Evolutionary conservation across 2,888 invertebrate genomes (phyloP).

Genomic region (Cryptocheilus praepositus): DNA sequence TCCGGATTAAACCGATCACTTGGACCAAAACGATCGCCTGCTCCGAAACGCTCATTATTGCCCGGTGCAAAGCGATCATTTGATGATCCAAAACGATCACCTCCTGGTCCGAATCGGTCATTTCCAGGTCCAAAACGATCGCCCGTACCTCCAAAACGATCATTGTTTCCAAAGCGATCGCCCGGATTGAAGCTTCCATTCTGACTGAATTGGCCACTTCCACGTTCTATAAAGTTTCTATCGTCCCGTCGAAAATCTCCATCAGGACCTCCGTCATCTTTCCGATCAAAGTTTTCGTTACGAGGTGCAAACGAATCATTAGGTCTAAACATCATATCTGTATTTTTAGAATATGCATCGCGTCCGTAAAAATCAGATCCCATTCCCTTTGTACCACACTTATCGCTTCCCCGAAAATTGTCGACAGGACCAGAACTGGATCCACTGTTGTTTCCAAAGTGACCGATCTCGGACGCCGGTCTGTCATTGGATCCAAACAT

Average conservation of each 20-base stretch:
- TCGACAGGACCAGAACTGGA: conserved; percentile 14
- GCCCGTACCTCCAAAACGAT: conserved; percentile 34
- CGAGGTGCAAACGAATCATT: conserved; percentile 40
- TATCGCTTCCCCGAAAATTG: conserved; percentile 1
- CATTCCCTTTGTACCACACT: conserved; percentile 19
- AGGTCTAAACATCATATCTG: conserved; percentile 43
- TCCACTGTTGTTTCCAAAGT: conserved; percentile 35
- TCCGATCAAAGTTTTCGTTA: conserved; percentile 29
- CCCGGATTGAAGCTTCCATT: conserved; percentile 34
- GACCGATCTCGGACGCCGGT: conserved; percentile 31
- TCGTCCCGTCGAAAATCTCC: conserved; percentile 39
- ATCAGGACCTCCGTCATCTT: conserved; percentile 31
- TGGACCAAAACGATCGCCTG: conserved; percentile 35
- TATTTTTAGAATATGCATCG: conserved; percentile 29
- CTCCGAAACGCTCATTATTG: conserved; percentile 43
- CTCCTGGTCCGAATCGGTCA: conserved; percentile 36
- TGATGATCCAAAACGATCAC: conserved; percentile 37
- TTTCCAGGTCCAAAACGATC: conserved; percentile 37
- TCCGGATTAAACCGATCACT: conserved; percentile 27
- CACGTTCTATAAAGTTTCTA: conserved; percentile 38
- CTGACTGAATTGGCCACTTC: conserved; percentile 45
- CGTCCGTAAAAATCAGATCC: conserved; percentile 33
- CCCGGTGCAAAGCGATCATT: conserved; percentile 16
- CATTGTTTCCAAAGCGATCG: conserved; percentile 38
- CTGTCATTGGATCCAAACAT: conserved; percentile 29